Percentiles rank a stretch among this genome's conserved stretches.
phyloP scores from a whole-genome alignment of 2,113 vertebrate species.

The Oreotragus oreotragus region DNA sequence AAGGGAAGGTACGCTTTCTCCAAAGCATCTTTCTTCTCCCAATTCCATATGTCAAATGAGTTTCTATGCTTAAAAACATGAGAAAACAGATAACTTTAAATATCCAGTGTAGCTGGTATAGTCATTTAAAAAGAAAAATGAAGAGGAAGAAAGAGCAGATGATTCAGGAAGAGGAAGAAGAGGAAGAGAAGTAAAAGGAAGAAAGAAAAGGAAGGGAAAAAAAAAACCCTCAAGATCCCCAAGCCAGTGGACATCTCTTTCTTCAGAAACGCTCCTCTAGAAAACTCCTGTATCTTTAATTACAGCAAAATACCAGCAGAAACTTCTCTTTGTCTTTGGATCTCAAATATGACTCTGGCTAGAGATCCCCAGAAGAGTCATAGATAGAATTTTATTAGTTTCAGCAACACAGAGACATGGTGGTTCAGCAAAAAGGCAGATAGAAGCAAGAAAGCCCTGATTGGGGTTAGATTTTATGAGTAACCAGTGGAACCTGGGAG shows the following conservation, averaged over 20 bases:
- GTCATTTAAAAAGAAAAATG: background rate
- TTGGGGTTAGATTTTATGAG: slow-evolving; percentile 30
- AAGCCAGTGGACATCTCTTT: background rate
- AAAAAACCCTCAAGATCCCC: background rate
- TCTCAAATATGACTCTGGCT: background rate
- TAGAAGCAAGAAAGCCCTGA: background rate
- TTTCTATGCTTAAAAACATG: background rate
- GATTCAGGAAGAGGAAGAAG: too few relatives aligned
- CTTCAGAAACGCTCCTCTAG: background rate
- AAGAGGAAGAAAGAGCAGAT: too few relatives aligned
- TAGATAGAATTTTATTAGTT: slow-evolving; percentile 16
- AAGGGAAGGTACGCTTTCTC: background rate
- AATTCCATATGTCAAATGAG: background rate
- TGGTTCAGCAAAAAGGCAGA: background rate
- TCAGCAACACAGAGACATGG: background rate
- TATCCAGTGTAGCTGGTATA: background rate
- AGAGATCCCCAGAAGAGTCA: background rate
- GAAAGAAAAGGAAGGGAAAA: background rate
- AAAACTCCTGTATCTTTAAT: slow-evolving; percentile 15
- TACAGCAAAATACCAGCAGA: background rate
- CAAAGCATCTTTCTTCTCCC: background rate
- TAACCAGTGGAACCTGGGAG: background rate
- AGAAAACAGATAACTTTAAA: background rate
- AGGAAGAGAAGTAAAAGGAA: background rate
- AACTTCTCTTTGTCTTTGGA: background rate